Percentiles rank a stretch among this genome's conserved stretches.
These are phyloP conservation scores for Onychostruthus taczanowskii DNA, from an alignment of 2,113 vertebrate species.

Conservation along the genomic window DNA sequence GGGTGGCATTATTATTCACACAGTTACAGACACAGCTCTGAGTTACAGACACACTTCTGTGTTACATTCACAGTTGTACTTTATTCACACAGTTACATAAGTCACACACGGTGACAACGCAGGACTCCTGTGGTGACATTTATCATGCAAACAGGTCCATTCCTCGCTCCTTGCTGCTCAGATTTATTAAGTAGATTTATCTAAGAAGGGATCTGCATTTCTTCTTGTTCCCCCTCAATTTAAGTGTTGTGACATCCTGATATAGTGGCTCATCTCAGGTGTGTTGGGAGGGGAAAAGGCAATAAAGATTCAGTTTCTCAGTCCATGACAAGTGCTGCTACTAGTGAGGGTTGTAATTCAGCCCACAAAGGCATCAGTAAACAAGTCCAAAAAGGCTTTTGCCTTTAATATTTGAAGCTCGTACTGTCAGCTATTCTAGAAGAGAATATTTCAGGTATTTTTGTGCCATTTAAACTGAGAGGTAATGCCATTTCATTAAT, in stretches of 20 bases:
- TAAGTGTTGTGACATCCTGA: neutral
- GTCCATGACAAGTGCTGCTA: neutral
- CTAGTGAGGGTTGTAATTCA: neutral
- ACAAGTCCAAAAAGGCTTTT: neutral
- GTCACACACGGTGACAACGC: neutral
- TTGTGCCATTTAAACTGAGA: neutral
- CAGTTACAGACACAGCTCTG: neutral
- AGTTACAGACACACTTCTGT: neutral
- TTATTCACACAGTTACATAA: neutral
- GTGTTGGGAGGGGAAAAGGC: neutral
- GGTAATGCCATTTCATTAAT: neutral
- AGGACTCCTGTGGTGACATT: neutral
- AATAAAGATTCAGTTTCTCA: neutral
- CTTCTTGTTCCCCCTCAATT: neutral
- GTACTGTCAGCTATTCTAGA: neutral
- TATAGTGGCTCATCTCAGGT: neutral
- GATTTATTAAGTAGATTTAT: conserved; percentile 34
- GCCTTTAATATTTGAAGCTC: neutral
- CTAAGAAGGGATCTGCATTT: neutral
- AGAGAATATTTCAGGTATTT: neutral
- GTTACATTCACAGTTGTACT: neutral
- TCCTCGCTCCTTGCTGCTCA: neutral
- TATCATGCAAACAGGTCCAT: neutral
- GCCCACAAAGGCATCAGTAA: neutral
- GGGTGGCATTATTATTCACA: neutral